These are phyloP conservation scores for Melanaphis sacchari DNA, from an alignment of 1,140 invertebrate genomes.

Conservation along the genomic window DNA sequence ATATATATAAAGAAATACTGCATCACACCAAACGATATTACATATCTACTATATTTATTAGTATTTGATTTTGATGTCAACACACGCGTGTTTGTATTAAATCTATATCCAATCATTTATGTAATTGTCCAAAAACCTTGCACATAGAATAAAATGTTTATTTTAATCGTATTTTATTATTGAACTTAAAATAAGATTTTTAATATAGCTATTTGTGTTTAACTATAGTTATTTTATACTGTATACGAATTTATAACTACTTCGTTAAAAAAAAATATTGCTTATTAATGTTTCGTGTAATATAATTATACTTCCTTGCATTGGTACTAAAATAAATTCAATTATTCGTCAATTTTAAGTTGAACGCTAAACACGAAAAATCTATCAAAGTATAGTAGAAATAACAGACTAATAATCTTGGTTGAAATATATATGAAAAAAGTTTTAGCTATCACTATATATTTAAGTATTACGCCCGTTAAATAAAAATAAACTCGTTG, in stretches of 20 bases:
- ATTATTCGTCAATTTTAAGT: not conserved
- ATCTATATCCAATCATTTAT: not conserved
- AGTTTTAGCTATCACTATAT: not conserved
- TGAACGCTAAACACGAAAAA: not conserved
- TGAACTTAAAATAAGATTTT: not conserved
- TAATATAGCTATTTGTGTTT: not conserved
- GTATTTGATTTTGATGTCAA: not conserved
- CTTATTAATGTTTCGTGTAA: too few relatives aligned
- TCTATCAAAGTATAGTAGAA: not conserved
- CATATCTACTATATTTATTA: not conserved
- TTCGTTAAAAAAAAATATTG: too few relatives aligned
- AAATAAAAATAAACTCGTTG: constrained; percentile 10
- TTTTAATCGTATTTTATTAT: not conserved
- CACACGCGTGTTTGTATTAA: not conserved
- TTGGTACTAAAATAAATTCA: not conserved
- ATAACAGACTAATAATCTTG: not conserved
- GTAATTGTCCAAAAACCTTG: not conserved
- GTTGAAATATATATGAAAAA: not conserved
- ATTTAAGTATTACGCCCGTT: not conserved
- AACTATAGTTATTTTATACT: too few relatives aligned
- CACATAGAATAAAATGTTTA: not conserved
- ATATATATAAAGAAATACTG: not conserved
- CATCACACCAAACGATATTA: not conserved
- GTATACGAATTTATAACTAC: too few relatives aligned
- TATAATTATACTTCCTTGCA: too few relatives aligned